Base-by-base conservation (phyloP, 53 echinoderm and acorn worm genomes). In the Echinometra lucunter region DNA sequence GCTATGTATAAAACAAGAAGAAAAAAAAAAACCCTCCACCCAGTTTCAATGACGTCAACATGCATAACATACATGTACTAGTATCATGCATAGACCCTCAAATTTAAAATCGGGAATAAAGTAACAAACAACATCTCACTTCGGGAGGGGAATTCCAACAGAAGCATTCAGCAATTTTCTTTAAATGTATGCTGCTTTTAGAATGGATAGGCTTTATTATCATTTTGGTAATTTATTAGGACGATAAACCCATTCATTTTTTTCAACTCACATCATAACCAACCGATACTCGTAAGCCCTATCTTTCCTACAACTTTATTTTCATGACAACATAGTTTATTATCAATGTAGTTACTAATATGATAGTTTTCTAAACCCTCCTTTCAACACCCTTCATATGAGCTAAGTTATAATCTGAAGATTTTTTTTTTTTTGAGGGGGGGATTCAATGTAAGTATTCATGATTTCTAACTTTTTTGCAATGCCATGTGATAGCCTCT, bases 21-120 rank as follows among this genome's bases (percentile, higher is more conserved):
- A 7, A 78, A 78, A 78, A 78, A 78, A 6, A 7, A 78, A 78
- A 78, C 15, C 78, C 42, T 78, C 78, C 78, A 78, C 78, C 78
- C 19, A 78, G 28, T 78, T 40, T 21, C 78, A 78, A 30, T 78
- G 17, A 78, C 18, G 42, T 18, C 17, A 40, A 75, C 40, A 40
- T 75, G 75, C 38, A 75, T 38, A 19, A 69, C 28, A 28, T 9
- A 30, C 66, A 17, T 12, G 19, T 17, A 8, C 66, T 21, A 21
- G 9, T 69, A 30, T 78, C 78, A 78, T 78, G 78, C 78, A 2
- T 40, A 21, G 42, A 78, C 4, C 6, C 40, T 4, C 75, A 49
- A 4, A 9, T 53, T 53, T 13, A 53, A 40, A 42, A 42, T 32
- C 18, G 42, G 19, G 42, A 78, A 37, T 8, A 37, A 75, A 40